These are phyloP conservation scores for Pampusana beccarii DNA, from an alignment of 2,113 vertebrate genomes.

Conservation along the genomic window DNA sequence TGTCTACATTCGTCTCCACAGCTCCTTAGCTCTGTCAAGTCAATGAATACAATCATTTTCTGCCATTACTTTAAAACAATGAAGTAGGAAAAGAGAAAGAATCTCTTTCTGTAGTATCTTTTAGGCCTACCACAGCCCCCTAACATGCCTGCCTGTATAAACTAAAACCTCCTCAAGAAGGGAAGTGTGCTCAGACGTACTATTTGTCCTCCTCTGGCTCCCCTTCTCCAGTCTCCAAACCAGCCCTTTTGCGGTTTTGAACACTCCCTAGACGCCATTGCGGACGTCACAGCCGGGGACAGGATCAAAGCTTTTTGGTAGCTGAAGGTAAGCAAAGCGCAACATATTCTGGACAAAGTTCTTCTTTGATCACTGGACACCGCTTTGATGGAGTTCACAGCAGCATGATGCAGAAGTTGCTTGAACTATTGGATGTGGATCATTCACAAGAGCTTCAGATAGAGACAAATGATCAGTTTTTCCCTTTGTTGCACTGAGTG, in stretches of 20 bases:
- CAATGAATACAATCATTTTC: background rate
- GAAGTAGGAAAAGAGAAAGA: background rate
- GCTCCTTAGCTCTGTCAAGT: background rate
- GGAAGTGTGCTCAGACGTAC: background rate
- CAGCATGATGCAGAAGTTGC: background rate
- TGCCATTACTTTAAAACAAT: background rate
- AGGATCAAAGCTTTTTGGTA: background rate
- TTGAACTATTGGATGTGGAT: background rate
- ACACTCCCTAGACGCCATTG: background rate
- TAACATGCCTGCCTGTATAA: background rate
- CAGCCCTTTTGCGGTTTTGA: background rate
- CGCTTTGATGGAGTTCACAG: background rate
- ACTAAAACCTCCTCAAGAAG: background rate
- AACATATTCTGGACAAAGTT: background rate
- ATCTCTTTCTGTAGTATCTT: background rate
- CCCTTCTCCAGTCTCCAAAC: background rate
- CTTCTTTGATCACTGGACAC: background rate
- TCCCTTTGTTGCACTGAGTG: background rate
- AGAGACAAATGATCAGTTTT: background rate
- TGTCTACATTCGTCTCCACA: background rate
- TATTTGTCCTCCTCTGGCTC: background rate
- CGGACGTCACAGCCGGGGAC: background rate
- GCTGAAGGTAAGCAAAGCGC: background rate
- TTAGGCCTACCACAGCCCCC: background rate
- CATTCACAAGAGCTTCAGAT: background rate